Conservation (phyloP, 1,140 invertebrate genomes). For the Trachelipus rathkii region DNA sequence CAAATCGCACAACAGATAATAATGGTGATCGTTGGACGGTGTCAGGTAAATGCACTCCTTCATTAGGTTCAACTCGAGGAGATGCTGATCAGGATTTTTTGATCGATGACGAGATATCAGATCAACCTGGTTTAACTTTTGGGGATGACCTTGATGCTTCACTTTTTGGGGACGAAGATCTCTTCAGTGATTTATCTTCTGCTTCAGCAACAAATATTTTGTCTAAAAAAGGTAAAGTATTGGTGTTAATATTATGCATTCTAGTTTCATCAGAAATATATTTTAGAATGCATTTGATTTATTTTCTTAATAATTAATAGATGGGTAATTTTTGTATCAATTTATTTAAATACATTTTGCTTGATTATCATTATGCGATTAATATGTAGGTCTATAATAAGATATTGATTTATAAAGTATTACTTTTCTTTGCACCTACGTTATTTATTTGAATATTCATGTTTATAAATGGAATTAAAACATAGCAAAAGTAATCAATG, state of each 20-base stretch:
- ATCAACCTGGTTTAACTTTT: conserved; percentile 77
- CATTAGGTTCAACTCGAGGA: conserved; percentile 55
- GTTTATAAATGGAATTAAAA: too few species aligned
- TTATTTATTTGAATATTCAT: too few species aligned
- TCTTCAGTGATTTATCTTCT: conserved; percentile 32
- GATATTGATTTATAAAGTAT: too few species aligned
- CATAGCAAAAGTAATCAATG: too few species aligned
- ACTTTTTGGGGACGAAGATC: conserved; percentile 17
- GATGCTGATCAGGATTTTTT: conserved; percentile 67
- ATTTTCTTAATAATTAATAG: too few species aligned
- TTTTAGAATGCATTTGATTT: not conserved
- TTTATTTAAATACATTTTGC: too few species aligned
- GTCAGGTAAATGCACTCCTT: conserved; percentile 35
- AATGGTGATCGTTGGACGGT: conserved; percentile 23
- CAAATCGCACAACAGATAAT: conserved; percentile 25
- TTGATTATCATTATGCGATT: too few species aligned
- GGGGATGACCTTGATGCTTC: conserved; percentile 20
- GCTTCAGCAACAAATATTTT: conserved; percentile 28
- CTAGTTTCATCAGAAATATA: too few species aligned
- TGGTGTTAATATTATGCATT: not conserved
- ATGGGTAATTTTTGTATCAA: too few species aligned
- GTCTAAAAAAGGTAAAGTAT: conserved; percentile 31
- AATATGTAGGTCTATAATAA: too few species aligned
- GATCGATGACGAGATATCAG: conserved; percentile 84
- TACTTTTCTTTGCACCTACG: too few species aligned